phyloP scores from a whole-genome alignment of 2,888 invertebrate species.

The Gari tellinella region DNA sequence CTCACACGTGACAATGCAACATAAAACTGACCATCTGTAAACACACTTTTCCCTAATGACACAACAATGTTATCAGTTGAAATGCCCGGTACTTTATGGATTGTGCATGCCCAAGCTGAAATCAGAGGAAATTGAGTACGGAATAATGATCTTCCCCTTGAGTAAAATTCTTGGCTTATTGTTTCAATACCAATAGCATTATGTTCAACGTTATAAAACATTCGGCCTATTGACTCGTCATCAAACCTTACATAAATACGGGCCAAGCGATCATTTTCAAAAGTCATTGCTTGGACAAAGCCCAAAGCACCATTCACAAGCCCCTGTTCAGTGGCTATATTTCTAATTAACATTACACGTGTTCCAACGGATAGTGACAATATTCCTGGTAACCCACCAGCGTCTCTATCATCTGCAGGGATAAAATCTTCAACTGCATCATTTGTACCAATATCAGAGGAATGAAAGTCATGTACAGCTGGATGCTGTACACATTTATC shows the following conservation, averaged over 20 bases:
- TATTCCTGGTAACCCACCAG: conserved; percentile 31
- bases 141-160: conserved; percentile 14
- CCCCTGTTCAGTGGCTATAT: conserved; percentile 25
- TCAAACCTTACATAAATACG: conserved; percentile 35
- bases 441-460: not conserved
- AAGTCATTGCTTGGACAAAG: conserved; percentile 7
- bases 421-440: conserved; percentile 22
- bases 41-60: conserved; percentile 20
- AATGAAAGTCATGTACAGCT: conserved; percentile 16
- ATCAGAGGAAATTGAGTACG: conserved; percentile 39
- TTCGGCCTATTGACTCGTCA: conserved; percentile 11
- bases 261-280: not conserved
- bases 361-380: conserved; percentile 33
- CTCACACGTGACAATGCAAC: conserved; percentile 30
- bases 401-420: conserved; percentile 49
- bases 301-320: conserved; percentile 49
- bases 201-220: conserved; percentile 12
- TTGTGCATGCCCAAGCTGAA: too few relatives aligned
- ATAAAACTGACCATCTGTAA: conserved; percentile 38
- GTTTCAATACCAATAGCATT: conserved; percentile 25
- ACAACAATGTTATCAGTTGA: too few relatives aligned
- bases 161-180: conserved; percentile 30
- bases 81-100: too few relatives aligned
- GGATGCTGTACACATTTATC: not conserved
- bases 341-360: conserved; percentile 37